A percentile compares a stretch with the other conserved stretches of the same genome.
Conservation (phyloP, 2,113 vertebrate genomes). For the Crypturellus undulatus region DNA sequence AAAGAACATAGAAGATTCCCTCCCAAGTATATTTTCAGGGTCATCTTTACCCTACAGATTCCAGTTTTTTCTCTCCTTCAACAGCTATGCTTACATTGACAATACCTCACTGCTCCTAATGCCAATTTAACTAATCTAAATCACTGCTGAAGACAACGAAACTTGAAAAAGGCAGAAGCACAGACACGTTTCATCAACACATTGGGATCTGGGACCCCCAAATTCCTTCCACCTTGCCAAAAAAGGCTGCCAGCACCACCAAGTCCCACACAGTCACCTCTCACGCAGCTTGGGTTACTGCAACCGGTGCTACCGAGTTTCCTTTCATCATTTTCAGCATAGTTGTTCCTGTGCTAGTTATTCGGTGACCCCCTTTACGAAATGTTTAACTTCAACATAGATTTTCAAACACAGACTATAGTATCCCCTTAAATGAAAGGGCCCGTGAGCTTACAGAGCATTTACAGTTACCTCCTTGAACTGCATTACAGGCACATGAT, state of each 20-base stretch:
- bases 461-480: background rate
- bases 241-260: background rate
- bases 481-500: background rate
- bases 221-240: background rate
- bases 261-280: accelerated
- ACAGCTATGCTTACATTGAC: background rate
- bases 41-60: background rate
- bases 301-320: background rate
- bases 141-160: background rate
- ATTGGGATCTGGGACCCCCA: background rate
- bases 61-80: background rate
- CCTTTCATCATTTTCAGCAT: background rate
- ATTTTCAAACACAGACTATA: background rate
- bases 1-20: background rate
- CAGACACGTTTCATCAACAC: background rate
- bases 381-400: background rate
- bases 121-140: background rate
- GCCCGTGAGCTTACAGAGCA: background rate
- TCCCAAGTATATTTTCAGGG: background rate
- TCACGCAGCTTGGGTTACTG: background rate
- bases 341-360: background rate
- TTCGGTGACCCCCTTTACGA: background rate
- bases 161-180: background rate
- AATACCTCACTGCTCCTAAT: background rate
- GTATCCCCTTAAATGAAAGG: background rate